Evolutionary conservation across 2,113 vertebrate species (phyloP).

Genomic region (Rhodinocichla rosea): DNA sequence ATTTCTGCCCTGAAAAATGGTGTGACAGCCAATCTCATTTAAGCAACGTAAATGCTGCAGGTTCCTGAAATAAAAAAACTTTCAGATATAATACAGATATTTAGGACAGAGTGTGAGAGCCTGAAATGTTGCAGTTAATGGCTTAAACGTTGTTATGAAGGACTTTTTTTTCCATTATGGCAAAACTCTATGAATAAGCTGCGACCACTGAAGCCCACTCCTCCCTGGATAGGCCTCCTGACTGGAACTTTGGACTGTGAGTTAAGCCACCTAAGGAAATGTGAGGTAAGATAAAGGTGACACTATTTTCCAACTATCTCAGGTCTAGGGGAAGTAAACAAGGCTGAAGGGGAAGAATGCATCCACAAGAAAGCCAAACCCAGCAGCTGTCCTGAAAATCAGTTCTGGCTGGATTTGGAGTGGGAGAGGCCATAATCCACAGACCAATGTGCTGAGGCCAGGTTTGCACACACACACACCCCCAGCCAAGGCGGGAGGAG

Average conservation of each 20-base stretch:
- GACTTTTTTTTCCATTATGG: background rate
- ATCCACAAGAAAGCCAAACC: background rate
- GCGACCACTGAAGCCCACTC: fast-evolving
- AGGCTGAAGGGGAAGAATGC: background rate
- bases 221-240: background rate
- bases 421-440: too few species aligned
- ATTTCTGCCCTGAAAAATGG: background rate
- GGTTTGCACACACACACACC: background rate
- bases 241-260: background rate
- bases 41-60: background rate
- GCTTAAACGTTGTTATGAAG: background rate
- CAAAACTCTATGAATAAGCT: background rate
- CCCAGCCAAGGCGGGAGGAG: fast-evolving
- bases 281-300: background rate
- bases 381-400: background rate
- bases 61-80: background rate
- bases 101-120: background rate
- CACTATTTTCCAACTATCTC: background rate
- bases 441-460: background rate
- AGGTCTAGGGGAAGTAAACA: background rate
- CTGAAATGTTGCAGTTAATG: background rate
- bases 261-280: background rate
- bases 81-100: background rate
- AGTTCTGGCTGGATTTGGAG: background rate
- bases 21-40: background rate